These are phyloP conservation scores for Scrobipalpa atriplicella DNA, from an alignment of 2,888 invertebrate genomes.

Conservation along the genomic window DNA sequence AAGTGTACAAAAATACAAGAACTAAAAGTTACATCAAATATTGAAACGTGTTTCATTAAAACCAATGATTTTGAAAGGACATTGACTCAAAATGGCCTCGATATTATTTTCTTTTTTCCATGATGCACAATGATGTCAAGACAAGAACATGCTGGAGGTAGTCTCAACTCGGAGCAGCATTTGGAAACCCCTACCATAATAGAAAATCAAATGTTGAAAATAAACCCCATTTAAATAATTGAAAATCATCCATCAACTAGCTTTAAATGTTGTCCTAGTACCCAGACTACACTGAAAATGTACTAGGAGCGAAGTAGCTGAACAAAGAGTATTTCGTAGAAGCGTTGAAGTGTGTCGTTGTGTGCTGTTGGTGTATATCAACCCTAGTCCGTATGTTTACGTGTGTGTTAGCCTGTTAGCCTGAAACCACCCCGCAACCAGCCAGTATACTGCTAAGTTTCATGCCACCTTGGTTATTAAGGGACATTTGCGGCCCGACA, in stretches of 20 bases:
- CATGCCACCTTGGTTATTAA: conserved; percentile 15
- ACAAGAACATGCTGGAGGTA: no score
- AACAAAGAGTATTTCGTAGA: background rate
- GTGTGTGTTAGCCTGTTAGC: background rate
- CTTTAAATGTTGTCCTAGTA: conserved; percentile 7
- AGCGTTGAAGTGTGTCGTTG: background rate
- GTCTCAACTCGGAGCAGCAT: no score
- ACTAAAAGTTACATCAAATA: no score
- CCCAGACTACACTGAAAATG: conserved; percentile 4
- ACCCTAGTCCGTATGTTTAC: background rate
- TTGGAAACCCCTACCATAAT: no score
- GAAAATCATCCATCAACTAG: background rate
- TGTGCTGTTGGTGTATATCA: background rate
- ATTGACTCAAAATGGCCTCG: no score
- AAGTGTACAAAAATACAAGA: no score
- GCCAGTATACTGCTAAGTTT: background rate
- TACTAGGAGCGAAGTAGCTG: background rate
- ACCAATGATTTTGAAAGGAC: no score
- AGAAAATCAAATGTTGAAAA: no score
- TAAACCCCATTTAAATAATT: background rate
- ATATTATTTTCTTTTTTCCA: no score
- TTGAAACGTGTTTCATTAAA: no score
- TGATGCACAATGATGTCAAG: no score
- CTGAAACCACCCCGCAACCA: background rate
- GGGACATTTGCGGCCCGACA: conserved; percentile 13